These are phyloP conservation scores for Corvus cornix DNA, from an alignment of 2,113 vertebrate species.

Conservation along the genomic window DNA sequence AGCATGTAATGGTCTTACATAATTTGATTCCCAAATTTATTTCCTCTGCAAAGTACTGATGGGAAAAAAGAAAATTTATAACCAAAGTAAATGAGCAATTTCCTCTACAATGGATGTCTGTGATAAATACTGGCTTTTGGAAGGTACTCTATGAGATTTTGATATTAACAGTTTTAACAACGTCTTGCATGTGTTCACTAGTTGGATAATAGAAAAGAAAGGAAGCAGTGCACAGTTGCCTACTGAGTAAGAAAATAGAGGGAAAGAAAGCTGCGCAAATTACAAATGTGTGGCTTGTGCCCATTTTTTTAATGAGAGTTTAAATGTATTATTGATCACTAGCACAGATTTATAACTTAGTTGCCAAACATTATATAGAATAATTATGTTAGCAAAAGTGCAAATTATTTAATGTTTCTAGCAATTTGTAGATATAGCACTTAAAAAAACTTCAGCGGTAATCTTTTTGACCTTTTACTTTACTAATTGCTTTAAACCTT, in stretches of 20 bases:
- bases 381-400: neutral
- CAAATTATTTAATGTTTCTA: neutral
- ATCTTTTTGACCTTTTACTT: neutral
- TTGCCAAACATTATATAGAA: neutral
- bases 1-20: neutral
- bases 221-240: neutral
- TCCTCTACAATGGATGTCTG: neutral
- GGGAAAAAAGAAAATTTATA: neutral
- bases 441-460: neutral
- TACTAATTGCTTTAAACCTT: neutral
- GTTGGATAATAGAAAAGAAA: neutral
- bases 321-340: neutral
- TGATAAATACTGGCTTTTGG: neutral
- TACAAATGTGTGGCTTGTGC: neutral
- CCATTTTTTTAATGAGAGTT: neutral
- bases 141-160: neutral
- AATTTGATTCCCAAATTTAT: neutral
- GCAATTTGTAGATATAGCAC: neutral
- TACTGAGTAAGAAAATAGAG: neutral
- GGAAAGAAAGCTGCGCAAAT: neutral
- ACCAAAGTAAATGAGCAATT: neutral
- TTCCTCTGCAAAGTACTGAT: neutral
- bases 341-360: neutral
- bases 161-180: neutral
- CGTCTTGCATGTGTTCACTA: neutral